phyloP scores from a whole-genome alignment of 2,113 vertebrate species.

The Aldabrachelys gigantea region DNA sequence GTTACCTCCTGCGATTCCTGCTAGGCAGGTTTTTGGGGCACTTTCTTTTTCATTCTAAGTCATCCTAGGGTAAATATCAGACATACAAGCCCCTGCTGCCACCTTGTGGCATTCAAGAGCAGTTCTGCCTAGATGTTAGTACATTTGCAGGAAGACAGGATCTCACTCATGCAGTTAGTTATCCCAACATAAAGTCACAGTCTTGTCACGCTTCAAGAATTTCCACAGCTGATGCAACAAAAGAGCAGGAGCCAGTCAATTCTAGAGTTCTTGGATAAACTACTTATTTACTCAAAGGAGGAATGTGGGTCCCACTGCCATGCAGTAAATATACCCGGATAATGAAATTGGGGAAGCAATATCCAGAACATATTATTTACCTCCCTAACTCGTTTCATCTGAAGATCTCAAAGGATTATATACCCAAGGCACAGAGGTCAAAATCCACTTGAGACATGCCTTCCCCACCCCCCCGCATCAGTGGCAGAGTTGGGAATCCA shows the following conservation, averaged over 20 bases:
- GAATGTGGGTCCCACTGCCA: accelerated
- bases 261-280: not conserved
- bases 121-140: not conserved
- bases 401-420: not conserved
- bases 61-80: accelerated
- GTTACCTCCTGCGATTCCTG: not conserved
- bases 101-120: not conserved
- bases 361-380: not conserved
- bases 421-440: not conserved
- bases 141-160: accelerated
- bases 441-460: not conserved
- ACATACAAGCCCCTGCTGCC: not conserved
- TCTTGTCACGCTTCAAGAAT: not conserved
- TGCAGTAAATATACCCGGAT: accelerated
- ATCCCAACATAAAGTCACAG: not conserved
- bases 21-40: not conserved
- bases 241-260: not conserved
- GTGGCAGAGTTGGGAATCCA: not conserved
- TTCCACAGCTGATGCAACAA: not conserved
- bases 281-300: accelerated
- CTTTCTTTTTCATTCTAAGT: not conserved
- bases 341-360: not conserved
- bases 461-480: not conserved
- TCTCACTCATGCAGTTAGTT: not conserved
- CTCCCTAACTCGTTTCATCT: not conserved